These are phyloP conservation scores for Ornithoptera alexandrae DNA, from an alignment of 2,888 invertebrate genomes.

Conservation along the genomic window DNA sequence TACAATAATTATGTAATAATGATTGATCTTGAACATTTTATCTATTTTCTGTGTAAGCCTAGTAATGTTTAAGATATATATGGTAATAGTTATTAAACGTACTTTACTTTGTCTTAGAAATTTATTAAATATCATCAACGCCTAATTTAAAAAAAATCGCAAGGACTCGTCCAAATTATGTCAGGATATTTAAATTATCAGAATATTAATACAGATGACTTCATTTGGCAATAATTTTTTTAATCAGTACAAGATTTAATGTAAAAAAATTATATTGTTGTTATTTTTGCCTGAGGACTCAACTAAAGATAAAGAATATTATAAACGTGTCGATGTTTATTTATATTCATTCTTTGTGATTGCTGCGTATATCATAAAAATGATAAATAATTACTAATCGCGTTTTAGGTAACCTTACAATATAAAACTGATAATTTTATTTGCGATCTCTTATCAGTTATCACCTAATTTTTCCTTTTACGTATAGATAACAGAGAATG, in stretches of 20 bases:
- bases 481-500: not conserved
- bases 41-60: constrained; percentile 12
- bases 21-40: constrained; percentile 19
- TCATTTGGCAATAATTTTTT: no score
- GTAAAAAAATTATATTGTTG: no score
- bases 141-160: no score
- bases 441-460: constrained; percentile 20
- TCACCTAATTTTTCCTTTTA: constrained; percentile 9
- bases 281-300: not conserved
- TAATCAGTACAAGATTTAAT: no score
- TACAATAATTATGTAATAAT: constrained; percentile 20
- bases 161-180: no score
- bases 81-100: not conserved
- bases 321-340: not conserved
- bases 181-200: no score
- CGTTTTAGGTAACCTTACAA: constrained; percentile 13
- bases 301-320: not conserved
- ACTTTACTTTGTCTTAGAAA: not conserved
- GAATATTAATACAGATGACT: no score
- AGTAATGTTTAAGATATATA: not conserved
- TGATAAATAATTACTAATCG: constrained; percentile 12
- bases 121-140: not conserved
- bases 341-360: not conserved
- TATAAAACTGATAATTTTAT: constrained; percentile 5
- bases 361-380: constrained; percentile 6